A percentile compares a stretch with the other conserved stretches of the same genome.
Conservation (phyloP, 2,113 vertebrate genomes). For the Beaufortia kweichowensis region DNA sequence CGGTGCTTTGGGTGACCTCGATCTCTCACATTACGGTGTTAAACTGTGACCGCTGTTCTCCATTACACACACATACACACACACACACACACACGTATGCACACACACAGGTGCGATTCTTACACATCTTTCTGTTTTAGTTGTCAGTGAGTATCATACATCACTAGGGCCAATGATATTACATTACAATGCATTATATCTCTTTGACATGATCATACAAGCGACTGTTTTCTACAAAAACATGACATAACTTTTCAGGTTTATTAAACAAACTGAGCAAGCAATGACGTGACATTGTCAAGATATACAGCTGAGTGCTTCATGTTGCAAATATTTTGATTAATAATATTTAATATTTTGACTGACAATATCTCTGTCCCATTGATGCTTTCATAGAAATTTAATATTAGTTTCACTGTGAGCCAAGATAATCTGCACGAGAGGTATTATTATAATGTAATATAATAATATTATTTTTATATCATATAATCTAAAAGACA, state of each 20-base stretch:
- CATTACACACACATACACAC: slow-evolving; percentile 2
- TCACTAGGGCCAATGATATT: neutral
- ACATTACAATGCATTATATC: slow-evolving; percentile 9
- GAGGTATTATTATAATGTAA: neutral
- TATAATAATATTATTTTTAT: slow-evolving; percentile 35
- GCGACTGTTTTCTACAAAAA: neutral
- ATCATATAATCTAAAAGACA: neutral
- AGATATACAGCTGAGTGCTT: neutral
- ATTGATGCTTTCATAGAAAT: neutral
- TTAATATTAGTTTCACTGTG: slow-evolving; percentile 7
- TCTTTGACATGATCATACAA: slow-evolving; percentile 8
- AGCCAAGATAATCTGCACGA: slow-evolving; percentile 26
- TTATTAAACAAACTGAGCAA: neutral
- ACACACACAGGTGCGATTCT: slow-evolving; percentile 20
- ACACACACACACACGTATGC: neutral
- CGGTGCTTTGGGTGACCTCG: slow-evolving; percentile 28
- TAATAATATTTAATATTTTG: slow-evolving; percentile 22
- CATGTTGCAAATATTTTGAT: slow-evolving; percentile 12
- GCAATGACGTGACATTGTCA: neutral
- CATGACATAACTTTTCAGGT: neutral
- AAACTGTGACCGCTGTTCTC: slow-evolving; percentile 30
- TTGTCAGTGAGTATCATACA: slow-evolving; percentile 18
- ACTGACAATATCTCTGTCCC: slow-evolving; percentile 10
- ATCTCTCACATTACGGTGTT: slow-evolving; percentile 42
- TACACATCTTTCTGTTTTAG: slow-evolving; percentile 32